Evolutionary conservation across 1,140 invertebrate species (phyloP), one percentile per base, ranked within the genome.

Genomic region (Brachionus calyciflorus): DNA sequence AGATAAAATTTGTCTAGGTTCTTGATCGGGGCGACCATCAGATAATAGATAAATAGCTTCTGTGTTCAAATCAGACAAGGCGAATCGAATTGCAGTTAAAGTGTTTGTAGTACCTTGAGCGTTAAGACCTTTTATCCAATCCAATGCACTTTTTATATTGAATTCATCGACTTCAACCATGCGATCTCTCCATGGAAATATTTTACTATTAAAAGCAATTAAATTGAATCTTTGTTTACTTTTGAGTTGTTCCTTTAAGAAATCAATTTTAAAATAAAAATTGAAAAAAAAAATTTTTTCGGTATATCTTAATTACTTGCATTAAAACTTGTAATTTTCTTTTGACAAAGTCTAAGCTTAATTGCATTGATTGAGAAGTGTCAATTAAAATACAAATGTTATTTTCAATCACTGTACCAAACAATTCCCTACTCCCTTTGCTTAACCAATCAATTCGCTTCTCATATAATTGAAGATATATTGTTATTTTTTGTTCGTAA

Each of bases 81-180:
- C 84, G 70, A 80, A 78, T 37, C 82, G 80, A 17, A 85, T 78
- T 19, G 84, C 83, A 44, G 41, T 81, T 53, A 85, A 80, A 6
- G 83, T 84, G 75, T 85, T 85, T n/a, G 84, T 85, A 19, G 83
- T 83, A 0, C 84, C 84, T 78, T 81, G 80, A 78, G 82, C 84
- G 6, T 79, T 78, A n/a, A 85, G 73, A n/a, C 78, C 80, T 63
- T 83, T 81, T n/a, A 85, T 80, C 84, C 84, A 85, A 9, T 80
- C 76, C 80, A 82, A 82, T 0, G 83, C 83, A 53, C 78, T 79
- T 68, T 82, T 79, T 19, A 85, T 78, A 21, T 80, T 81, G 3
- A 78, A 79, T 78, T 84, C 83, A 19, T 77, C 81, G 0, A 85
- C 82, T 14, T 85, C 83, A 3, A 84, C 81, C 68, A 84, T 77